Conservation (phyloP, 2,888 invertebrate genomes). For the Phrixothrix hirtus region DNA sequence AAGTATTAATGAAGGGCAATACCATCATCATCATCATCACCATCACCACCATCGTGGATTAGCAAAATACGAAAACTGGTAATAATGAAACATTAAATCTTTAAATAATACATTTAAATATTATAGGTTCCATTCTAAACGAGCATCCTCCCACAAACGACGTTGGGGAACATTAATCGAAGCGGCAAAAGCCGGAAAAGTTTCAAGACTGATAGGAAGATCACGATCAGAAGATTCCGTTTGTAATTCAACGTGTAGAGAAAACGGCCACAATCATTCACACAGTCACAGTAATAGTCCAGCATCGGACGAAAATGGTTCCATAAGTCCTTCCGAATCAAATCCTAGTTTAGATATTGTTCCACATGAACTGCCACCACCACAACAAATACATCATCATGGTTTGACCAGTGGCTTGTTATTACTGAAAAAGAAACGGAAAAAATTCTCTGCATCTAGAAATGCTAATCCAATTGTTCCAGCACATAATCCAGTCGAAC, state of each 20-base stretch:
- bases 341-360: conserved; percentile 65
- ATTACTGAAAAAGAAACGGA: conserved; percentile 76
- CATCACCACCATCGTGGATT: conserved; percentile 41
- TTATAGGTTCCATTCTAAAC: conserved; percentile 56
- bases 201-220: conserved; percentile 78
- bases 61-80: conserved; percentile 36
- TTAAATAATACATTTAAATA: conserved; percentile 1
- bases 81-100: no score
- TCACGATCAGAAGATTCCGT: conserved; percentile 85
- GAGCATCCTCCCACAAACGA: conserved; percentile 69
- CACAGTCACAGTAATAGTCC: conserved; percentile 62
- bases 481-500: conserved; percentile 54
- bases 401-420: conserved; percentile 67
- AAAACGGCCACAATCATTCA: conserved; percentile 59
- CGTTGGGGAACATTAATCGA: conserved; percentile 86
- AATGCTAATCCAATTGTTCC: conserved; percentile 65
- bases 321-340: conserved; percentile 72
- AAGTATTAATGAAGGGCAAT: conserved; percentile 53
- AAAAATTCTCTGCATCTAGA: conserved; percentile 81
- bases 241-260: conserved; percentile 59
- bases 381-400: conserved; percentile 47
- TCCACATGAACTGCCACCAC: conserved; percentile 32
- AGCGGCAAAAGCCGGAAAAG: conserved; percentile 80
- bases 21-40: conserved; percentile 39
- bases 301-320: conserved; percentile 70